These are phyloP conservation scores for Nibea coibor DNA, from an alignment of 2,113 vertebrate genomes.

Conservation along the genomic window DNA sequence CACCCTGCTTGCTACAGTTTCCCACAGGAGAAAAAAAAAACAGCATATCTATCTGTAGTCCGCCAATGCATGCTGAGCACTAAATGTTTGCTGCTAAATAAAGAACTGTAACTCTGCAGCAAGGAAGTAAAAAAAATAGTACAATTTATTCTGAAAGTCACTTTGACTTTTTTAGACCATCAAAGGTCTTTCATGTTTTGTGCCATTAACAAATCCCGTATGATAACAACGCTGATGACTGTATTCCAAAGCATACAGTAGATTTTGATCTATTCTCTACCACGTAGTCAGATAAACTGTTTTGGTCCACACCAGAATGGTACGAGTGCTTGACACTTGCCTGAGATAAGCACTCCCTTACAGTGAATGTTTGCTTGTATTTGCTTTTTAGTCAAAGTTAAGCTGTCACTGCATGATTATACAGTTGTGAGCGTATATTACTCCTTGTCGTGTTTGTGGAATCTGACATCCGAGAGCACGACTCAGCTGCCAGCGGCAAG, in stretches of 20 bases:
- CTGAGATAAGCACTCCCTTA: neutral
- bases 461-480: neutral
- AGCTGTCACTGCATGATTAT: constrained; percentile 4
- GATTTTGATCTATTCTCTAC: neutral
- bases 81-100: constrained; percentile 11
- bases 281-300: neutral
- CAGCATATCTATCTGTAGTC: neutral
- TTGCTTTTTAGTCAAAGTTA: constrained; percentile 4
- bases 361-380: neutral
- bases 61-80: constrained; percentile 27
- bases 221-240: neutral
- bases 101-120: constrained; percentile 6
- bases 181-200: constrained; percentile 11
- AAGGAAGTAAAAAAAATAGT: neutral
- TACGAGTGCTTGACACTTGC: neutral
- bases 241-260: neutral
- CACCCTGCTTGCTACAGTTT: constrained; percentile 57
- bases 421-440: neutral
- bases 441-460: neutral
- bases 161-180: neutral
- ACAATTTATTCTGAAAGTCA: neutral
- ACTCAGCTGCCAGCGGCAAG: neutral
- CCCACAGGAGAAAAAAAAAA: constrained; percentile 18
- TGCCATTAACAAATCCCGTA: neutral
- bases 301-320: neutral